A percentile compares a stretch with the other conserved stretches of the same genome.
Conservation (phyloP, 2,888 invertebrate genomes). For the Drosophila yooni region DNA sequence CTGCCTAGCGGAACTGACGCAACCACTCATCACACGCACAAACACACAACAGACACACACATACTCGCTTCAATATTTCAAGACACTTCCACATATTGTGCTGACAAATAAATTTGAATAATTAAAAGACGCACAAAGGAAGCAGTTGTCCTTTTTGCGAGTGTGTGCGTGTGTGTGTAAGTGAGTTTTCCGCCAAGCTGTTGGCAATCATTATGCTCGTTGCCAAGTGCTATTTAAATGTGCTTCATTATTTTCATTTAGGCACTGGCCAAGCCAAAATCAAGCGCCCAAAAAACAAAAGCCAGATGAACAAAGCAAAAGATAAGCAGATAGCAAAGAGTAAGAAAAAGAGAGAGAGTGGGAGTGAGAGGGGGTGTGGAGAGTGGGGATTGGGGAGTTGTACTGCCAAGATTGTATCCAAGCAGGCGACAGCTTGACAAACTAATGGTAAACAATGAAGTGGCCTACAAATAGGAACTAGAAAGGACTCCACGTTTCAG, state of each 20-base stretch:
- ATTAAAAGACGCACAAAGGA: slow-evolving; percentile 69
- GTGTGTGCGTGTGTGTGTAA: neutral
- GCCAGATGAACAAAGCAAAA: slow-evolving; percentile 68
- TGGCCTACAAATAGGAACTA: slow-evolving; percentile 17
- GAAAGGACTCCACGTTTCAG: slow-evolving; percentile 1
- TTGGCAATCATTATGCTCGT: slow-evolving; percentile 50
- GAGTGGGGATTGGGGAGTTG: neutral
- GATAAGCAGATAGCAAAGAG: slow-evolving; percentile 56
- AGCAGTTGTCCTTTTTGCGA: slow-evolving; percentile 74
- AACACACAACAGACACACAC: slow-evolving; percentile 9
- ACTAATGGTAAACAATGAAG: slow-evolving; percentile 70
- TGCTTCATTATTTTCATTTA: slow-evolving; percentile 64
- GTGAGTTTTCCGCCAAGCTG: slow-evolving; percentile 27
- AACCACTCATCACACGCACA: slow-evolving; percentile 18
- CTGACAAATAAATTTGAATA: slow-evolving; percentile 79
- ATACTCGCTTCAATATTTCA: slow-evolving; percentile 33
- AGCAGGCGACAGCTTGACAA: slow-evolving; percentile 72
- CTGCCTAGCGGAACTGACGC: slow-evolving; percentile 43
- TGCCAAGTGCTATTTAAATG: slow-evolving; percentile 63
- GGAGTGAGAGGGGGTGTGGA: neutral
- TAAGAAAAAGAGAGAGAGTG: neutral
- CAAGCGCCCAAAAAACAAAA: slow-evolving; percentile 40
- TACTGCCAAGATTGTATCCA: slow-evolving; percentile 21
- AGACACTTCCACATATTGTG: slow-evolving; percentile 54
- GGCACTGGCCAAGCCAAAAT: slow-evolving; percentile 27